Evolutionary conservation across 1,140 invertebrate genomes (phyloP).

Genomic region (Schlechtendalia chinensis): DNA sequence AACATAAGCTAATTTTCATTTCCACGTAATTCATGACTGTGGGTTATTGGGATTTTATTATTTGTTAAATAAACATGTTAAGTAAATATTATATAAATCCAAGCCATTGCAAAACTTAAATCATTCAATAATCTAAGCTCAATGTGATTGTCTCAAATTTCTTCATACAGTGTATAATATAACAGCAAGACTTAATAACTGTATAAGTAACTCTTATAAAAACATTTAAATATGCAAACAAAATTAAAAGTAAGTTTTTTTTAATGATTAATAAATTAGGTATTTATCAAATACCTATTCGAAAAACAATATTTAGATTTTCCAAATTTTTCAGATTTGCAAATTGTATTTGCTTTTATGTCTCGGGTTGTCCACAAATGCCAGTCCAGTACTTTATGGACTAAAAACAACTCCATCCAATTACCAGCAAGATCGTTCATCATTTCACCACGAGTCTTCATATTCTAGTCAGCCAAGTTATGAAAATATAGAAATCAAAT

Average conservation of each 20-base stretch:
- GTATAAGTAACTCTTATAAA: not conserved
- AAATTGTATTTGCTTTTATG: conserved; percentile 10
- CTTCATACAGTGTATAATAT: not conserved
- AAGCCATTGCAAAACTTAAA: not conserved
- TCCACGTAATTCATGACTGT: not conserved
- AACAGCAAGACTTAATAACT: not conserved
- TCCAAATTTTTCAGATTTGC: conserved; percentile 31
- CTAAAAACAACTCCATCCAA: not conserved
- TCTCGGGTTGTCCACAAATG: not conserved
- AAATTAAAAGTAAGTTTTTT: conserved; percentile 6
- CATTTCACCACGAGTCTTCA: not conserved
- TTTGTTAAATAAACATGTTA: not conserved
- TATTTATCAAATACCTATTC: not conserved
- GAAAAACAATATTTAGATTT: not conserved
- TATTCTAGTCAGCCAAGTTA: not conserved
- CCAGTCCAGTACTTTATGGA: conserved; percentile 3
- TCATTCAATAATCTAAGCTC: not conserved
- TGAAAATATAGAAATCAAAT: conserved; percentile 3
- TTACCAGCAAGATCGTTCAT: not conserved
- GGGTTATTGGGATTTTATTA: conserved; percentile 1
- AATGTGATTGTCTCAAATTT: not conserved
- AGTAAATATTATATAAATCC: conserved; percentile 8
- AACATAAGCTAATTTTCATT: not conserved
- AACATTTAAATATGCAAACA: conserved; percentile 29
- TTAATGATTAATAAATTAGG: not conserved